Conservation (phyloP, 64 coral and sea anemone genomes). For the Cladopsammia gracilis region DNA sequence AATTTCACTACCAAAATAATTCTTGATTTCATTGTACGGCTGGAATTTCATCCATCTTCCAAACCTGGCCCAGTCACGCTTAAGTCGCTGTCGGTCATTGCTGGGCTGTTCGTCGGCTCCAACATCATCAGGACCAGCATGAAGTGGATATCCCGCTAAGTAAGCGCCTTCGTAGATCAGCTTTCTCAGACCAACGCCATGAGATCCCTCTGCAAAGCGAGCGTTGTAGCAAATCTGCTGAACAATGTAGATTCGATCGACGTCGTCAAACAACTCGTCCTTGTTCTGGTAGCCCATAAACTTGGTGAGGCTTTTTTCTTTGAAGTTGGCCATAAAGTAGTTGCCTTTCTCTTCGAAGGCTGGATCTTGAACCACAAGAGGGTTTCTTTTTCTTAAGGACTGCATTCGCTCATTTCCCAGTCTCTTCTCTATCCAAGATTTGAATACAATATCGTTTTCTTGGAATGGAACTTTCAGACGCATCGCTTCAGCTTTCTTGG, state of each 20-base stretch:
- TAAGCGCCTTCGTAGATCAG: constrained; percentile 84
- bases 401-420: constrained; percentile 40
- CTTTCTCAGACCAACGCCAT: constrained; percentile 86
- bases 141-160: constrained; percentile 82
- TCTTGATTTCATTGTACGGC: constrained; percentile 87
- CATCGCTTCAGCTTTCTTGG: constrained; percentile 82
- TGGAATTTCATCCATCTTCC: constrained; percentile 88
- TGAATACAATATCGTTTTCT: constrained; percentile 85
- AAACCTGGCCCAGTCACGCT: constrained; percentile 89
- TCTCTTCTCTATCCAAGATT: constrained; percentile 59
- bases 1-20: constrained; percentile 94
- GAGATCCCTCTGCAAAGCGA: constrained; percentile 79
- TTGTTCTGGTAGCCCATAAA: constrained; percentile 61
- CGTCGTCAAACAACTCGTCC: constrained; percentile 77
- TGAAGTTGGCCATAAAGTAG: constrained; percentile 95
- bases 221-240: constrained; percentile 78
- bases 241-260: constrained; percentile 85
- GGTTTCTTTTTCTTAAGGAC: constrained; percentile 40
- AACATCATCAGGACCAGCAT: constrained; percentile 81
- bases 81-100: constrained; percentile 83
- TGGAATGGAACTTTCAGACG: constrained; percentile 82
- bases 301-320: constrained; percentile 44
- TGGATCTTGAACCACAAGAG: constrained; percentile 68
- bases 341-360: constrained; percentile 63
- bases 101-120: constrained; percentile 23